Evolutionary conservation across 2,113 vertebrate species (phyloP).

Genomic region (Sebastes fasciatus): DNA sequence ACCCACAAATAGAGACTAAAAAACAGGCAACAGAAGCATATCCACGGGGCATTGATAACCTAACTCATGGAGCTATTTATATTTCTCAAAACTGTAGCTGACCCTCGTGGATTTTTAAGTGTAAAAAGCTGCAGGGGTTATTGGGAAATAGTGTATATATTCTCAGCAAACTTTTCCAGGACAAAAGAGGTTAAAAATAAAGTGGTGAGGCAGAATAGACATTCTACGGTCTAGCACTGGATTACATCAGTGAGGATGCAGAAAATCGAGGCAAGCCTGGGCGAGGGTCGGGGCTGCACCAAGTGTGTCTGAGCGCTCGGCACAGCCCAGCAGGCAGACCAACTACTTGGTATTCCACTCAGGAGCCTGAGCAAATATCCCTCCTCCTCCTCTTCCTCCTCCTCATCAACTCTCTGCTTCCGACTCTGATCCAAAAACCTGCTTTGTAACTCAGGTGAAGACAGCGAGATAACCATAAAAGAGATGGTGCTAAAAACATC

Average conservation of each 20-base stretch:
- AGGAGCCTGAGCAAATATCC: constrained; percentile 9
- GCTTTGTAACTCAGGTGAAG: constrained; percentile 49
- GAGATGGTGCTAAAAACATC: constrained; percentile 32
- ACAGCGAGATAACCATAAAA: constrained; percentile 35
- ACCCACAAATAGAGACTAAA: background rate
- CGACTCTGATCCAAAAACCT: constrained; percentile 7
- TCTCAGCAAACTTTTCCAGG: background rate
- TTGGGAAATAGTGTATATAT: background rate
- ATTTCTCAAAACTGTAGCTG: background rate
- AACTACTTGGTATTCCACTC: constrained; percentile 80
- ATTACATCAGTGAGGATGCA: constrained; percentile 58
- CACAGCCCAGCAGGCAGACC: constrained; percentile 51
- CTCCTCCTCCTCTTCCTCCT: background rate
- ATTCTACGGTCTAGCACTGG: constrained; percentile 26
- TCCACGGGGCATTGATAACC: background rate
- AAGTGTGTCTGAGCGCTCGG: constrained; percentile 38
- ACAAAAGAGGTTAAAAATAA: constrained; percentile 30
- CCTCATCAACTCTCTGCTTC: background rate
- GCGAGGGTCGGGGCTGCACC: constrained; percentile 45
- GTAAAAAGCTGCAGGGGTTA: constrained; percentile 9
- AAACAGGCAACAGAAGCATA: background rate
- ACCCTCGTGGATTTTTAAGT: background rate
- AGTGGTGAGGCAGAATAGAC: background rate
- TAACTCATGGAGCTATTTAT: background rate
- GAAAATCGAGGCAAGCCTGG: constrained; percentile 47